phyloP scores from a whole-genome alignment of 2,888 invertebrate genomes.

The Tenthredo mesomela region DNA sequence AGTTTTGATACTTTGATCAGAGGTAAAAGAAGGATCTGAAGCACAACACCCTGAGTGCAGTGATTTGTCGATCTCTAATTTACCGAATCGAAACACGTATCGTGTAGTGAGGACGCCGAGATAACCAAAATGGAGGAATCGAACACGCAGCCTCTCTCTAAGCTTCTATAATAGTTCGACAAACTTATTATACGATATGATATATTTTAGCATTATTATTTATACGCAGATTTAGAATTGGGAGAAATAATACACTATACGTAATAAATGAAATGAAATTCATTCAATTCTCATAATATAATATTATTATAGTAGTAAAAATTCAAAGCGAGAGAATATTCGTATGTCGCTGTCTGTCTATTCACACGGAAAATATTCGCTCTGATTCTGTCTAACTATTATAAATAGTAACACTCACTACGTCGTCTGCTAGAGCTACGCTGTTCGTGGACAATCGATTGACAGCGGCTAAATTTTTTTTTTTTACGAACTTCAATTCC shows the following conservation, averaged over 20 bases:
- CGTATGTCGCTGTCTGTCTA: too few relatives aligned
- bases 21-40: not conserved
- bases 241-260: too few relatives aligned
- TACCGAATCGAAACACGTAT: constrained; percentile 12
- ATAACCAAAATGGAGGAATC: constrained; percentile 24
- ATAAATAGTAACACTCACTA: not conserved
- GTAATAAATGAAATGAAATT: too few relatives aligned
- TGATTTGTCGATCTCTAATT: constrained; percentile 20
- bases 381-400: not conserved
- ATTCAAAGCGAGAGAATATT: not conserved
- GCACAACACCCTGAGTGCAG: not conserved
- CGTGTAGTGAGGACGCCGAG: not conserved
- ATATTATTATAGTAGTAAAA: too few relatives aligned
- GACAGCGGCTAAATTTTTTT: not conserved
- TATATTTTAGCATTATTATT: not conserved
- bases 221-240: not conserved
- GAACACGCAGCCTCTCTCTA: not conserved
- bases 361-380: not conserved
- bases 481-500: not conserved
- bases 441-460: not conserved
- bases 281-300: too few relatives aligned
- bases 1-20: not conserved
- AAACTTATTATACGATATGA: not conserved
- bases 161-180: too few relatives aligned
- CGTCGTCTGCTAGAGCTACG: not conserved